Evolutionary conservation across 2,113 vertebrate species (phyloP), one percentile per base, ranked within the genome.

Genomic region (Tragelaphus buxtoni): DNA sequence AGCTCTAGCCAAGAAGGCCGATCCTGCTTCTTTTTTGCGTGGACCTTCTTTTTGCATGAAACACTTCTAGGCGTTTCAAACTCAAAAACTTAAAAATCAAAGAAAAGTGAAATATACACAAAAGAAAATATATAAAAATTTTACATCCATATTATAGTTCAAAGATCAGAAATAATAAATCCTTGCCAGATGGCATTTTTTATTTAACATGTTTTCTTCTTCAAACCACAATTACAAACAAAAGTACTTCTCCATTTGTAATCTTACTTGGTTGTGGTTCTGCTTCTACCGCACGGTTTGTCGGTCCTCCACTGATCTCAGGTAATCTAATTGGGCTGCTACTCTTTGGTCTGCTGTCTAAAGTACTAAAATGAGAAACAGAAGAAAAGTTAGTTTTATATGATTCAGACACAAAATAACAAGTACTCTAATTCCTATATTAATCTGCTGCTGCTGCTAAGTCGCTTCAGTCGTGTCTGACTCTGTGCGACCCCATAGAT

Each of bases 311-410:
- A 58, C 92, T 96, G 0, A 98, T 95, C 65, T 99, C 99, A 1
- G 97, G 99, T 90, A 99, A 97, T 93, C 99, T 99, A 65, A 99
- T 98, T 1, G 99, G 99, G 72, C 99, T 99, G 98, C 98, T 99
- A 79, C 91, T 98, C 98, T 99, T 99, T 4, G 98, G 98, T 95
- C 99, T 99, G 97, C 93, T 99, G 91, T 99, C 99, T 77, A 96
- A 98, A 45, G 93, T 65, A 60, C 99, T 99, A 85, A 92, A 97
- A 98, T 51, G 2, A 91, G 76, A 72, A 90, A 82, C 11, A 58
- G 47, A 96, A 35, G 24, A 35, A 61, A 88, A 74, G 72, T 2
- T 89, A 9, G 51, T 51, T 93, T 85, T 83, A 94, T 30, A 87
- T 14, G 42, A 77, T 30, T 74, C 56, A 93, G 7, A 89, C 10